Percentiles rank a stretch among this genome's conserved stretches.
phyloP scores from a whole-genome alignment of 2,113 vertebrate genomes.

The Prunella fulvescens region DNA sequence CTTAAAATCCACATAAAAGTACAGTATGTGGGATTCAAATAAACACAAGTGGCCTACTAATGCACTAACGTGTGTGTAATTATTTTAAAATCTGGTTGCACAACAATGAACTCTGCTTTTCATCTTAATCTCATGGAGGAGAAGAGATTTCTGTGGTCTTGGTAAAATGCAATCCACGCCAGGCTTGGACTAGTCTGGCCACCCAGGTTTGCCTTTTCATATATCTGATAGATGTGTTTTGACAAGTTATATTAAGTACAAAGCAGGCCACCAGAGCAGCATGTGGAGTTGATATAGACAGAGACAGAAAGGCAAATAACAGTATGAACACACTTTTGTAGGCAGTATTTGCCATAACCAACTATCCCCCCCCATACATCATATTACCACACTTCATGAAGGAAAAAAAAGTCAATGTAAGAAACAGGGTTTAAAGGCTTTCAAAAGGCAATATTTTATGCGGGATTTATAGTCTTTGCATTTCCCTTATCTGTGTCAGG shows the following conservation, averaged over 20 bases:
- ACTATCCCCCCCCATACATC: conserved; percentile 26
- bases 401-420: neutral
- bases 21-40: conserved; percentile 58
- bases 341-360: conserved; percentile 56
- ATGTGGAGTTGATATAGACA: conserved; percentile 78
- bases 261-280: conserved; percentile 75
- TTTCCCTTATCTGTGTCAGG: neutral
- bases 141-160: conserved; percentile 58
- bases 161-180: conserved; percentile 54
- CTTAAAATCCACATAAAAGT: conserved; percentile 64
- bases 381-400: conserved; percentile 33
- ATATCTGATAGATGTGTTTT: conserved; percentile 81
- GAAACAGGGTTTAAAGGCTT: neutral
- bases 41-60: conserved; percentile 55
- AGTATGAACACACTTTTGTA: conserved; percentile 62
- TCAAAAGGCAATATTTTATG: neutral
- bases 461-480: conserved; percentile 15
- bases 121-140: conserved; percentile 48
- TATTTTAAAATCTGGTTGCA: conserved; percentile 70
- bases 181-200: conserved; percentile 69
- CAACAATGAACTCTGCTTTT: conserved; percentile 58
- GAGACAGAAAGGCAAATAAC: conserved; percentile 72
- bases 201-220: conserved; percentile 74
- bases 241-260: conserved; percentile 84
- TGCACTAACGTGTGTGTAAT: conserved; percentile 57